Conservation (phyloP, 2,113 vertebrate genomes). For the Herpailurus yagouaroundi region DNA sequence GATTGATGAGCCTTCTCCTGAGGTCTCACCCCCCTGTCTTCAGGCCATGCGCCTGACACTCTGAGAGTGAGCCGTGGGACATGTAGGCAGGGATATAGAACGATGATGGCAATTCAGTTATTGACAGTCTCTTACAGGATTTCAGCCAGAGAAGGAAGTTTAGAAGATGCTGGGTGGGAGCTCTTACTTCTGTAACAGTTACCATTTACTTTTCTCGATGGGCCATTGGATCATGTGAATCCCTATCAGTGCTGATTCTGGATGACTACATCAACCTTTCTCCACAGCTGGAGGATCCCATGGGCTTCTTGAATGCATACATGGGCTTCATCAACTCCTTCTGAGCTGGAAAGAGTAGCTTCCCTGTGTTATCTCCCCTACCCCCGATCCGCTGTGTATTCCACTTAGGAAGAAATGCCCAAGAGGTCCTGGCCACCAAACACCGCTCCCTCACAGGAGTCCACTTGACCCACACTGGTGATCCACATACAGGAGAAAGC, state of each 20-base stretch:
- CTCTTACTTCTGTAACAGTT: neutral
- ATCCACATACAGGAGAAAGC: slow-evolving; percentile 6
- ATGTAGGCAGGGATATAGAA: slow-evolving; percentile 92
- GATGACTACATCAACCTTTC: neutral
- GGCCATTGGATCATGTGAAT: neutral
- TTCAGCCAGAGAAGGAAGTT: neutral
- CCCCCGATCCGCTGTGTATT: neutral
- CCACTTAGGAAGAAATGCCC: slow-evolving; percentile 57
- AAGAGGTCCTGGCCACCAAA: slow-evolving; percentile 32
- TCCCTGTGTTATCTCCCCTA: neutral
- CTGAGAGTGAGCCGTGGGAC: slow-evolving; percentile 92
- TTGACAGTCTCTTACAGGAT: neutral
- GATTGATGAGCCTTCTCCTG: slow-evolving; percentile 92
- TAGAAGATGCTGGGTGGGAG: neutral
- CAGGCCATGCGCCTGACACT: slow-evolving; percentile 88
- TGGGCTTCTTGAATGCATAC: neutral
- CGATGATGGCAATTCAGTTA: slow-evolving; percentile 86
- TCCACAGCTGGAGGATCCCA: neutral
- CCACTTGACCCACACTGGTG: slow-evolving; percentile 32
- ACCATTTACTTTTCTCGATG: neutral
- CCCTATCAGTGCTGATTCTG: neutral
- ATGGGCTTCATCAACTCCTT: neutral
- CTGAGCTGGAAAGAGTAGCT: neutral
- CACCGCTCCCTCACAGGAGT: slow-evolving; percentile 25
- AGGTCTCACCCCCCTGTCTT: slow-evolving; percentile 81